These are phyloP conservation scores for Bombus waltoni DNA, from an alignment of 1,140 invertebrate species.

Conservation along the genomic window DNA sequence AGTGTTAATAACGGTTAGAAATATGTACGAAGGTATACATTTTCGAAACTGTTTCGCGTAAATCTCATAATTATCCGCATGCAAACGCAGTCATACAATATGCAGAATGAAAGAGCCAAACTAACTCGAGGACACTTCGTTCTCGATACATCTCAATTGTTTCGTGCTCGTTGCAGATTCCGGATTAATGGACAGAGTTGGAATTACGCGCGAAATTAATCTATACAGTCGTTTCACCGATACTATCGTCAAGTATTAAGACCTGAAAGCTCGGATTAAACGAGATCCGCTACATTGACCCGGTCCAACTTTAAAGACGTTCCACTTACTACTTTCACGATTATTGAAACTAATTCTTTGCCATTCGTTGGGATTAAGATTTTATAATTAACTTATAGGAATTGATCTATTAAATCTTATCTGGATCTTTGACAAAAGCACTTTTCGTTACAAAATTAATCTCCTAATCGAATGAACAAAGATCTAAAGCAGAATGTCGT, in stretches of 20 bases:
- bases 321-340: not conserved
- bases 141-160: not conserved
- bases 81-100: too few species aligned
- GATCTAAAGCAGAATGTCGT: not conserved
- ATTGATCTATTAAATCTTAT: not conserved
- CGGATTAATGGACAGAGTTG: conserved; percentile 5
- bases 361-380: not conserved
- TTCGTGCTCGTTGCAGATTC: not conserved
- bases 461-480: not conserved
- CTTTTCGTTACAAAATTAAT: not conserved
- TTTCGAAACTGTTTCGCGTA: not conserved
- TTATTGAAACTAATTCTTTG: conserved; percentile 19
- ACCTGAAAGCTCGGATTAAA: conserved; percentile 22
- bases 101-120: not conserved
- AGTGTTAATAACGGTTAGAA: not conserved
- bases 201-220: conserved; percentile 33
- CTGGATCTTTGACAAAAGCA: not conserved
- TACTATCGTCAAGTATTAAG: conserved; percentile 11
- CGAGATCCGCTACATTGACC: not conserved
- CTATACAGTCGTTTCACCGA: conserved; percentile 24
- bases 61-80: not conserved
- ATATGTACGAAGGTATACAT: not conserved
- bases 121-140: not conserved
- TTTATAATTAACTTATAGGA: not conserved
- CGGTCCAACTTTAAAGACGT: conserved; percentile 14